Evolutionary conservation across 1,140 invertebrate species (phyloP).

Genomic region (Heliconius nattereri): DNA sequence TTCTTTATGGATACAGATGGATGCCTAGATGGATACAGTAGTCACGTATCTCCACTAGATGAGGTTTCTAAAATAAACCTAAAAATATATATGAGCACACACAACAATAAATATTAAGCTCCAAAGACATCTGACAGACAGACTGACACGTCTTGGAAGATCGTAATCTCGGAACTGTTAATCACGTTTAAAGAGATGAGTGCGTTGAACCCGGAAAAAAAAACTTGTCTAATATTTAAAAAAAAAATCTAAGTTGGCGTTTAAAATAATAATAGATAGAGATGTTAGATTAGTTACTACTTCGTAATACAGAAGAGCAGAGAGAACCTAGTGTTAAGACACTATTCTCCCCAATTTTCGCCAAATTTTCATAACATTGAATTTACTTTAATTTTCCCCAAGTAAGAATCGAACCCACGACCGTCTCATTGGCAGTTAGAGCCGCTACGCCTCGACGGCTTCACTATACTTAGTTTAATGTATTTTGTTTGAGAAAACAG

Average conservation of each 20-base stretch:
- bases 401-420: background rate
- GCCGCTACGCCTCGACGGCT: background rate
- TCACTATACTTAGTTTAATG: background rate
- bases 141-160: constrained; percentile 33
- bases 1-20: too few relatives aligned
- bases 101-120: constrained; percentile 31
- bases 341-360: too few relatives aligned
- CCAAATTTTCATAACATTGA: too few relatives aligned
- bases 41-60: background rate
- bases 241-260: background rate
- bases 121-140: constrained; percentile 28
- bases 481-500: constrained; percentile 11
- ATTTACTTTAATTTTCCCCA: too few relatives aligned
- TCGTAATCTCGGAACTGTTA: constrained; percentile 34
- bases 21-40: background rate
- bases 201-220: constrained; percentile 15
- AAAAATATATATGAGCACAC: constrained; percentile 25
- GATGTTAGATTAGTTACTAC: too few relatives aligned
- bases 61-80: constrained; percentile 5
- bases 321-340: background rate
- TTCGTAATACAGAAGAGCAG: background rate
- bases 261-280: too few relatives aligned
- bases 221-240: background rate
- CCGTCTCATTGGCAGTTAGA: background rate
- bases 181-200: constrained; percentile 24